Conservation (phyloP, 2,888 invertebrate genomes). For the Pterostichus madidus region DNA sequence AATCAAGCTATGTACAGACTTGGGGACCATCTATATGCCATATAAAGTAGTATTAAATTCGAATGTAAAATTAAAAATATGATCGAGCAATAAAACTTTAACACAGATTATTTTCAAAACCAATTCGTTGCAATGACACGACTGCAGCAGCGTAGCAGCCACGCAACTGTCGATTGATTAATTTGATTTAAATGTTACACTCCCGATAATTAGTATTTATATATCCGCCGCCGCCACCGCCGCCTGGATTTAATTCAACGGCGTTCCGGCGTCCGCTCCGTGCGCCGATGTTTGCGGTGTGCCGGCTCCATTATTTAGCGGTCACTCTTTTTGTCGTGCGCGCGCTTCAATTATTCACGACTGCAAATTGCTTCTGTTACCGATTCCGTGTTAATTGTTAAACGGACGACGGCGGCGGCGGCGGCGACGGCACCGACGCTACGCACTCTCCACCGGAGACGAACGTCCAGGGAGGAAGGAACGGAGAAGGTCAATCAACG, state of each 20-base stretch:
- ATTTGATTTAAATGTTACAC: conserved; percentile 54
- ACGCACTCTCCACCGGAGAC: conserved; percentile 2
- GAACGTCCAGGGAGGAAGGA: no score
- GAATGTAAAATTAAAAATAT: no score
- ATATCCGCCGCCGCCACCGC: neutral
- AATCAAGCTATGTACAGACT: no score
- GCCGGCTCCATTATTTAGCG: conserved; percentile 59
- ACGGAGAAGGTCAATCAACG: no score
- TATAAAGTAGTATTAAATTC: no score
- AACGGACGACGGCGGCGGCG: conserved; percentile 32
- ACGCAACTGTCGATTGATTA: conserved; percentile 6
- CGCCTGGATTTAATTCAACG: neutral
- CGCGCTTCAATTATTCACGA: conserved; percentile 53
- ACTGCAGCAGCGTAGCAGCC: neutral
- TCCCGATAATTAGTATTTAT: conserved; percentile 58
- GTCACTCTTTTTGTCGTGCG: conserved; percentile 59
- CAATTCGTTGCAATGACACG: neutral
- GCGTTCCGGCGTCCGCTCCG: neutral
- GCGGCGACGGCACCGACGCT: conserved; percentile 4
- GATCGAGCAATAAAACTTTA: neutral
- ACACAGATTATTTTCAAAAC: neutral
- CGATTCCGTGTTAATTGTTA: conserved; percentile 58
- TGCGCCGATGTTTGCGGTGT: conserved; percentile 33
- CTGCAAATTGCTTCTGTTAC: conserved; percentile 66
- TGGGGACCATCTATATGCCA: no score